These are phyloP conservation scores for Hermodice carunculata DNA, from an alignment of 2,888 invertebrate species.

Conservation along the genomic window DNA sequence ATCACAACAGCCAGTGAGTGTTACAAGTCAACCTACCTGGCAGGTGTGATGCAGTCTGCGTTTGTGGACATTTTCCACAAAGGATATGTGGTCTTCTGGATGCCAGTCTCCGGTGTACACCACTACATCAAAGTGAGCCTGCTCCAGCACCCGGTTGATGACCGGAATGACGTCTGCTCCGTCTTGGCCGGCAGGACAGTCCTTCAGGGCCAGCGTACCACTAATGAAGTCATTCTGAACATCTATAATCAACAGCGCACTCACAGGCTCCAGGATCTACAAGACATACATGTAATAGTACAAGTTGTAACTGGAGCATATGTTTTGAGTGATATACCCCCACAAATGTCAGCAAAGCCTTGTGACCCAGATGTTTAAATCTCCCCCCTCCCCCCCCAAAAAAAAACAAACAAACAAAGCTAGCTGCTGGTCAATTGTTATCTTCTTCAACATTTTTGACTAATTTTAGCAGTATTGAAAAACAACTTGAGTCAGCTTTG, in stretches of 20 bases:
- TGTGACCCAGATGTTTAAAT: too few relatives aligned
- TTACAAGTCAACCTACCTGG: constrained; percentile 33
- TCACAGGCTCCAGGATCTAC: constrained; percentile 57
- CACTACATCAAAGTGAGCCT: constrained; percentile 73
- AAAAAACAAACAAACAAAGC: too few relatives aligned
- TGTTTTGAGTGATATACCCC: too few relatives aligned
- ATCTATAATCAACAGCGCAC: constrained; percentile 91
- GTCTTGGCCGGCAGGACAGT: constrained; percentile 84
- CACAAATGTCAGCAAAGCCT: too few relatives aligned
- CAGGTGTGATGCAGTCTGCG: constrained; percentile 25
- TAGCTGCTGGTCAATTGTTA: too few relatives aligned
- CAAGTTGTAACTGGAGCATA: too few relatives aligned
- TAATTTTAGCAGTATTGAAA: too few relatives aligned
- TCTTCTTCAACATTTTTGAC: too few relatives aligned
- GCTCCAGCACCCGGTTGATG: constrained; percentile 77
- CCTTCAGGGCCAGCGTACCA: constrained; percentile 92
- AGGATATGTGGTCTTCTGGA: constrained; percentile 94
- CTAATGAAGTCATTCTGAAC: constrained; percentile 98
- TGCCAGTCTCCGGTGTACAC: constrained; percentile 99
- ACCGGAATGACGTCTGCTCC: constrained; percentile 83
- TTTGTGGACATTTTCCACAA: constrained; percentile 87
- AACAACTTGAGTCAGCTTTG: too few relatives aligned
- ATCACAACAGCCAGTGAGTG: too few relatives aligned
- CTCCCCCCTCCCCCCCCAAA: too few relatives aligned
- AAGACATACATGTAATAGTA: background rate